phyloP scores from a whole-genome alignment of 2,888 invertebrate species.

The Ferrisia virgata region DNA sequence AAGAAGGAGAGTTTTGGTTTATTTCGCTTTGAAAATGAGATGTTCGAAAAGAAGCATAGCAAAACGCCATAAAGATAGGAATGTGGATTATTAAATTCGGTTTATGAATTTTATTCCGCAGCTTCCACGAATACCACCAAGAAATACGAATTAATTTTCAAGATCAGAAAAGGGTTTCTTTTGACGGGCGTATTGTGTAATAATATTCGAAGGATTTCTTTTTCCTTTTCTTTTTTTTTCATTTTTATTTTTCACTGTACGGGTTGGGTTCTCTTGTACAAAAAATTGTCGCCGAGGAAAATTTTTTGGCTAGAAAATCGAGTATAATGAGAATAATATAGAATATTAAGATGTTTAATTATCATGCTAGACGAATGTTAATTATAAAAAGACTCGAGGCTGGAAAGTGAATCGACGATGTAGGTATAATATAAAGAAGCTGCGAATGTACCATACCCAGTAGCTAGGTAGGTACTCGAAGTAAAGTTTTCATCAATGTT shows the following conservation, averaged over 20 bases:
- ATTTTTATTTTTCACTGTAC: neutral
- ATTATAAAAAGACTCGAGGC: neutral
- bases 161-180: slow-evolving; percentile 25
- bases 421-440: too few relatives aligned
- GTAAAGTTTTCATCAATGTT: neutral
- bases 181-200: slow-evolving; percentile 16
- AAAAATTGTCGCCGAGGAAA: neutral
- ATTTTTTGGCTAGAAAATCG: neutral
- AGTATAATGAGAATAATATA: neutral
- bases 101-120: slow-evolving; percentile 41
- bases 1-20: neutral
- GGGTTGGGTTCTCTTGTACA: neutral
- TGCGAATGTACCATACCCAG: neutral
- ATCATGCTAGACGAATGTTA: neutral
- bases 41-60: slow-evolving; percentile 19
- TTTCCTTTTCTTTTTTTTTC: too few relatives aligned
- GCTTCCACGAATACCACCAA: slow-evolving; percentile 37
- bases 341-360: neutral
- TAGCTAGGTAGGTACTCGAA: neutral
- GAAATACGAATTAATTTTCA: slow-evolving; percentile 38
- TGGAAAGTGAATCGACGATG: neutral
- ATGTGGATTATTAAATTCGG: slow-evolving; percentile 42
- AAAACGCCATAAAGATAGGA: slow-evolving; percentile 41
- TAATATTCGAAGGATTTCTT: neutral
- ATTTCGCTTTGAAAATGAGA: slow-evolving; percentile 31